These are phyloP conservation scores for Xiphorhynchus elegans DNA, from an alignment of 2,113 vertebrate genomes.

Conservation along the genomic window DNA sequence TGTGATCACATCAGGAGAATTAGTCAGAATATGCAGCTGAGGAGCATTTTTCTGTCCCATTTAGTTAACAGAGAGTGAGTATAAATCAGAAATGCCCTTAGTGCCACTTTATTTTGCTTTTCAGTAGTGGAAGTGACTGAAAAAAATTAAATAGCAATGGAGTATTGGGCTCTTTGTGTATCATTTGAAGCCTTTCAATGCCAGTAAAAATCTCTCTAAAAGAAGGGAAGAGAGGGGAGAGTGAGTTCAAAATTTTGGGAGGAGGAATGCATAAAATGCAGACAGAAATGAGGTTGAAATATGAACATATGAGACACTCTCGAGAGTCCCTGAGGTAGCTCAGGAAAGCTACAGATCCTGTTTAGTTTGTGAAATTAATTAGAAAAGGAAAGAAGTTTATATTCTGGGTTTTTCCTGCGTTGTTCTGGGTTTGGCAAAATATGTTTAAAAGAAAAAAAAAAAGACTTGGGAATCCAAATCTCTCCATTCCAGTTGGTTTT, in stretches of 20 bases:
- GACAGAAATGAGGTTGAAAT: slow-evolving; percentile 36
- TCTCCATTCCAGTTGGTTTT: not conserved
- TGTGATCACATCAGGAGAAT: not conserved
- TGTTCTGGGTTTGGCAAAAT: not conserved
- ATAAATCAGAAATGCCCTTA: not conserved
- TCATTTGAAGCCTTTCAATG: not conserved
- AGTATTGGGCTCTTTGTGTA: not conserved
- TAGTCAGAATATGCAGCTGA: not conserved
- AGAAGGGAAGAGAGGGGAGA: not conserved
- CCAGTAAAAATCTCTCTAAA: not conserved
- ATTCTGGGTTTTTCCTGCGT: not conserved
- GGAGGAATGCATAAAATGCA: slow-evolving; percentile 47
- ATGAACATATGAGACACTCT: slow-evolving; percentile 2
- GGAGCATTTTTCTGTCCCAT: not conserved
- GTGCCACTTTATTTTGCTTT: not conserved
- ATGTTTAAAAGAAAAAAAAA: not conserved
- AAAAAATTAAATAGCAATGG: not conserved
- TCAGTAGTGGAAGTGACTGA: not conserved
- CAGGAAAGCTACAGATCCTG: slow-evolving; percentile 30
- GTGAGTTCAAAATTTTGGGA: not conserved
- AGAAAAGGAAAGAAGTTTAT: slow-evolving; percentile 25
- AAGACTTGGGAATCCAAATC: not conserved
- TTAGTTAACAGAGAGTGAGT: not conserved
- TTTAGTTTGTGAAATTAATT: slow-evolving; percentile 27
- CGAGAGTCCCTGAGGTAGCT: slow-evolving; percentile 34